Base-by-base conservation (phyloP, 1,140 invertebrate species). In the Drosophila micromelanica region DNA sequence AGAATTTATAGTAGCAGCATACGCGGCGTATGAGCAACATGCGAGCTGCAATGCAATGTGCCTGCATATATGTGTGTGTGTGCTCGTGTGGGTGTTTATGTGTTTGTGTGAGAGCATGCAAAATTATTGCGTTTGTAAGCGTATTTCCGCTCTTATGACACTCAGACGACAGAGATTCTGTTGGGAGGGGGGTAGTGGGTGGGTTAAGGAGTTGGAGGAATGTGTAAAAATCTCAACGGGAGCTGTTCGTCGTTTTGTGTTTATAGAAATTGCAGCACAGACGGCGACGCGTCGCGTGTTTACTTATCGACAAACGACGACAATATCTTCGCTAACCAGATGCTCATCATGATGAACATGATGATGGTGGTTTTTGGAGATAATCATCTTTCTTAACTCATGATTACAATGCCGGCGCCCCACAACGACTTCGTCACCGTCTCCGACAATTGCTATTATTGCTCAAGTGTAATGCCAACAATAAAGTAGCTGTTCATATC, bases 401-500 rank as follows among this genome's bases (percentile, higher is more conserved):
- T 68, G 46, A 43, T 43, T 68, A 43, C 30, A 42, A 27, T 57
- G 43, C 52, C 52, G 23, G 8, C 27, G 27, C 27, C 27, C 27
- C 27, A 27, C 27, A 27, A 35, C 42, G 62, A 38, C 56, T 49
- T 20, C 45, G 13, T 52, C 38, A 30, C 6, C 40, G 30, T 17
- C 69, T 57, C 48, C 60, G 48, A 65, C 73, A 75, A 72, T 75
- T 75, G 73, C 73, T 72, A 72, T 75, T 75, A 75, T 65, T 75
- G 68, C 73, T 75, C 68, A 72, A 75, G 73, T 75, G 73, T 75
- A 72, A 72, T 75, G 73, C 73, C 61, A 75, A 75, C 73, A 72
- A 75, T 75, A 75, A 75, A 75, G 73, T 75, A 75, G 73, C 73
- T 75, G 73, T 72, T 75, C 73, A 75, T 72, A 75, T 75, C 73